These are phyloP conservation scores for Rhodeus uyekii DNA, from an alignment of 2,797 vertebrate genomes.

Conservation along the genomic window DNA sequence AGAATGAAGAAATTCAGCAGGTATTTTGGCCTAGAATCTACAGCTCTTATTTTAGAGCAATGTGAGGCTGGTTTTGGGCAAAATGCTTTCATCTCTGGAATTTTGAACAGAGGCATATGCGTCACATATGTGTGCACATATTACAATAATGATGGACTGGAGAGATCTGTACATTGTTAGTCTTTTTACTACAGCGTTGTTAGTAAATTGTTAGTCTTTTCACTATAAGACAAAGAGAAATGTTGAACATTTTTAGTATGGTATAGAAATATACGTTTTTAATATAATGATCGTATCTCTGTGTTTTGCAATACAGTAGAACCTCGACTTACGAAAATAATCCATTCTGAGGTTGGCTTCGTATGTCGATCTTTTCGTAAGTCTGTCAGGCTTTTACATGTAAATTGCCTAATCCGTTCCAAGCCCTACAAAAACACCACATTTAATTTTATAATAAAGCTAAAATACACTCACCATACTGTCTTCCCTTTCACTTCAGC, in stretches of 20 bases:
- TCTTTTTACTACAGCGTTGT: neutral
- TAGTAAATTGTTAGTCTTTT: neutral
- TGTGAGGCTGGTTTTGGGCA: conserved; percentile 26
- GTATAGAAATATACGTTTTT: no score
- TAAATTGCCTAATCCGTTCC: no score
- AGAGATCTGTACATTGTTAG: neutral
- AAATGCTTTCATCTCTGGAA: conserved; percentile 49
- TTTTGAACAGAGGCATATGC: conserved; percentile 51
- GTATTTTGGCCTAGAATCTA: neutral
- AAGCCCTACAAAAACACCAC: no score
- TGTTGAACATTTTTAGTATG: neutral
- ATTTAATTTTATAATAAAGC: no score
- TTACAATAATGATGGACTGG: neutral
- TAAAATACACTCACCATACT: no score
- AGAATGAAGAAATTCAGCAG: conserved; percentile 20
- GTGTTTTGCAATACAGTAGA: neutral
- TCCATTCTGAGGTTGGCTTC: no score
- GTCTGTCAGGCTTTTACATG: no score
- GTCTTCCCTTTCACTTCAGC: no score
- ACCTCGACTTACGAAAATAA: no score
- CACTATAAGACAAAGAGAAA: neutral
- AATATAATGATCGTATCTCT: neutral
- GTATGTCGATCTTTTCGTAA: no score
- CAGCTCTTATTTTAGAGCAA: neutral
- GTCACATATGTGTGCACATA: conserved; percentile 61